A percentile compares a stretch with the other conserved stretches of the same genome.
These are phyloP conservation scores for Silurus asotus DNA, from an alignment of 2,113 vertebrate genomes.

Conservation along the genomic window DNA sequence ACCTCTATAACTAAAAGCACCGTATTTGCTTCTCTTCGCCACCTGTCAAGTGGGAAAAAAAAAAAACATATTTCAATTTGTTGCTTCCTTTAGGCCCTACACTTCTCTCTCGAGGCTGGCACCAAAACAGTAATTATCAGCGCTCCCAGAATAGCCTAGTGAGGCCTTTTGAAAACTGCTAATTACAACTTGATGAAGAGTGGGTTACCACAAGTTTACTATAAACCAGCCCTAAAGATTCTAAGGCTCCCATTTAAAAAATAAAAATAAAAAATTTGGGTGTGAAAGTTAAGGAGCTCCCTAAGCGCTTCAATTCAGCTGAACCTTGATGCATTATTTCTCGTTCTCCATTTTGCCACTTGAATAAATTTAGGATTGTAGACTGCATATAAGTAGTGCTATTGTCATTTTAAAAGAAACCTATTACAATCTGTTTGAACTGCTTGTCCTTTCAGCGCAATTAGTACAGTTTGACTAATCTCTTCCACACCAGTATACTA, in stretches of 20 bases:
- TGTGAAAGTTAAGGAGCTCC: not conserved
- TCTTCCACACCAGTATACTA: not conserved
- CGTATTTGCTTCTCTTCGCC: slow-evolving; percentile 37
- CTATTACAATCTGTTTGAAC: not conserved
- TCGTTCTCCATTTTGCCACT: not conserved
- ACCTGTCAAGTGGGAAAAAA: slow-evolving; percentile 1
- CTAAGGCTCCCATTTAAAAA: not conserved
- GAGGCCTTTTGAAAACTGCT: slow-evolving; percentile 48
- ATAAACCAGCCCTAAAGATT: not conserved
- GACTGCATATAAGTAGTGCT: not conserved
- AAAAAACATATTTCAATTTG: slow-evolving; percentile 44
- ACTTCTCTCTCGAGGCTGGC: slow-evolving; percentile 46
- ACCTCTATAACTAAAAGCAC: slow-evolving; percentile 17
- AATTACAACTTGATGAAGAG: slow-evolving; percentile 48
- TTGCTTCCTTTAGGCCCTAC: slow-evolving; percentile 41
- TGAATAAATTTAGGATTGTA: not conserved
- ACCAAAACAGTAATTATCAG: slow-evolving; percentile 55
- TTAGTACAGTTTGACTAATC: not conserved
- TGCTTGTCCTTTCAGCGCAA: not conserved
- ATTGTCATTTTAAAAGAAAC: not conserved
- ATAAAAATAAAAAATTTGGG: not conserved
- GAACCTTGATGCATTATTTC: not conserved
- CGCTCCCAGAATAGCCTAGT: slow-evolving; percentile 31
- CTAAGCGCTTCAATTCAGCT: not conserved
- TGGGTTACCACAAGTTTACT: slow-evolving; percentile 17